A percentile compares a stretch with the other conserved stretches of the same genome.
Conservation (phyloP, 2,888 invertebrate species). For the Xanthorhoe designata region DNA sequence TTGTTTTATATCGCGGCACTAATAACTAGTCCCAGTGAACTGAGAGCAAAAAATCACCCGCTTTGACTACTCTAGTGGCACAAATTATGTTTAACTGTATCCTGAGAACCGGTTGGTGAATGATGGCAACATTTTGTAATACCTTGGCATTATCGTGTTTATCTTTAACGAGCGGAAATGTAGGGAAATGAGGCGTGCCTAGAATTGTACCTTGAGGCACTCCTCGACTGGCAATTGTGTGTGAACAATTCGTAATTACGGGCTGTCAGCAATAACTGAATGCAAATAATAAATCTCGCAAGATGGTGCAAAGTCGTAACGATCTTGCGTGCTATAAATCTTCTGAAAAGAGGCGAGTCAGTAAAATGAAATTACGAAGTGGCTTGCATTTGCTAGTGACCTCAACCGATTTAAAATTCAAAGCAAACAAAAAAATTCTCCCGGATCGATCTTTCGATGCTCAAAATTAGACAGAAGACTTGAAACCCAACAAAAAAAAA, state of each 20-base stretch:
- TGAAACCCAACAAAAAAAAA: neutral
- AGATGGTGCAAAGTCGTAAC: conserved; percentile 45
- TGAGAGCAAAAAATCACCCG: conserved; percentile 51
- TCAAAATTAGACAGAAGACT: neutral
- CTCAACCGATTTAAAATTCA: conserved; percentile 1
- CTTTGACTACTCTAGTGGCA: conserved; percentile 63
- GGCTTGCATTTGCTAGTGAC: conserved; percentile 7
- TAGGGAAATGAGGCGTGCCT: conserved; percentile 64
- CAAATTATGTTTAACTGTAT: conserved; percentile 74
- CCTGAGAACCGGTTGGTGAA: conserved; percentile 66
- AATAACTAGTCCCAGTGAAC: conserved; percentile 45
- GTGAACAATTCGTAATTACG: conserved; percentile 50
- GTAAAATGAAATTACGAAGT: conserved; percentile 24
- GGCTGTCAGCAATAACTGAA: conserved; percentile 48
- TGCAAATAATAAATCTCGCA: conserved; percentile 45
- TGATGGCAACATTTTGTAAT: conserved; percentile 74
- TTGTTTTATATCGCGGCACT: conserved; percentile 52
- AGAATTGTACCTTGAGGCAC: conserved; percentile 65
- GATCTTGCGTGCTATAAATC: conserved; percentile 41
- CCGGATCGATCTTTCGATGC: neutral
- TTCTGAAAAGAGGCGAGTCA: conserved; percentile 27
- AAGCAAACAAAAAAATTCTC: neutral
- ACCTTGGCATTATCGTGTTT: conserved; percentile 71
- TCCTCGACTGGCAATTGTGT: conserved; percentile 56
- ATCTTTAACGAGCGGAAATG: conserved; percentile 75